Percentiles rank a stretch among this genome's conserved stretches.
phyloP scores from a whole-genome alignment of 2,888 invertebrate genomes.

The Calliphora vomitoria region DNA sequence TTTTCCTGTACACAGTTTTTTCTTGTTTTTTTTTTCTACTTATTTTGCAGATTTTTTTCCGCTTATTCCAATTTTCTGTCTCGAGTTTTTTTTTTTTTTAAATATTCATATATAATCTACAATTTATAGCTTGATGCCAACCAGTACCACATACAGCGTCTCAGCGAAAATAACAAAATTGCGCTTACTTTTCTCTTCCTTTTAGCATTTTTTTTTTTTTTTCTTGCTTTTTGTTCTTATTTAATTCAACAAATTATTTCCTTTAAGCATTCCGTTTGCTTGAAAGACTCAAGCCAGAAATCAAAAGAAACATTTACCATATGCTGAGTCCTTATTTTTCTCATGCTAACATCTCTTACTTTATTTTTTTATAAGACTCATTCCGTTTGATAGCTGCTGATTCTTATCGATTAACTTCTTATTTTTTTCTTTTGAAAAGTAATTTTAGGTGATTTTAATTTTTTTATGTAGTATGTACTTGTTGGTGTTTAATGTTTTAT shows the following conservation, averaged over 20 bases:
- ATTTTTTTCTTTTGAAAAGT: slow-evolving; percentile 14
- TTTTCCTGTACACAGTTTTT: slow-evolving; percentile 18
- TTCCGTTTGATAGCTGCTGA: slow-evolving; percentile 35
- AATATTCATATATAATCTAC: slow-evolving; percentile 37
- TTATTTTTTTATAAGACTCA: neutral
- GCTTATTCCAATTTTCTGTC: slow-evolving; percentile 17
- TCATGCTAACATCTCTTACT: neutral
- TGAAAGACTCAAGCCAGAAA: neutral
- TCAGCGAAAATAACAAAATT: neutral
- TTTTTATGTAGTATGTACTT: neutral
- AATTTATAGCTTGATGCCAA: slow-evolving; percentile 39
- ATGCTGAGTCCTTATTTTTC: neutral
- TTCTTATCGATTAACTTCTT: slow-evolving; percentile 52
- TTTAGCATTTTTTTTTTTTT: neutral
- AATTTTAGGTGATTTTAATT: slow-evolving; percentile 24
- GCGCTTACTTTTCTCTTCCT: neutral
- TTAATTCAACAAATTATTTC: slow-evolving; percentile 70
- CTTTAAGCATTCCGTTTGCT: slow-evolving; percentile 37
- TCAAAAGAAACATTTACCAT: neutral
- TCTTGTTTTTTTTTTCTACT: slow-evolving; percentile 2
- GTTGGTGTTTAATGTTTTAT: slow-evolving; percentile 18
- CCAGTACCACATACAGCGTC: neutral
- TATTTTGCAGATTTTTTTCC: slow-evolving; percentile 30
- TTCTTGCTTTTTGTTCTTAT: slow-evolving; percentile 22
- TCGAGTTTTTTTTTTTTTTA: neutral